phyloP scores from a whole-genome alignment of 2,113 vertebrate genomes.

The Phoxinus phoxinus region DNA sequence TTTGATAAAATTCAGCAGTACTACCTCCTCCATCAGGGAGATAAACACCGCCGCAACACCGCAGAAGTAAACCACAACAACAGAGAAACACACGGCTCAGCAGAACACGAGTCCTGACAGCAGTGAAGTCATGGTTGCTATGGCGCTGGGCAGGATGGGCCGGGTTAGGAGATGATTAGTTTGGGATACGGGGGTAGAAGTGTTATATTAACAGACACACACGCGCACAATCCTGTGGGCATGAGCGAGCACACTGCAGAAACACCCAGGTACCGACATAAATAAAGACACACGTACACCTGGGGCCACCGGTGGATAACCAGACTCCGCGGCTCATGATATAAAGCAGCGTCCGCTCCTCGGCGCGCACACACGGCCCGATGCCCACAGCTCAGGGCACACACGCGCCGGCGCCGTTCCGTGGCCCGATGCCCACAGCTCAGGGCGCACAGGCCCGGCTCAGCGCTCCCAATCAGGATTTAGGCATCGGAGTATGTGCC shows the following conservation, averaged over 20 bases:
- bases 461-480: constrained; percentile 33
- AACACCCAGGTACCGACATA: background rate
- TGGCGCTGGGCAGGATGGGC: background rate
- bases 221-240: constrained; percentile 11
- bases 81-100: background rate
- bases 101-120: constrained; percentile 3
- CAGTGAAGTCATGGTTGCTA: background rate
- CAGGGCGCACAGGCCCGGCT: constrained; percentile 13
- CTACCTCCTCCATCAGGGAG: constrained; percentile 8
- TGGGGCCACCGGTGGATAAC: background rate
- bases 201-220: constrained; percentile 30
- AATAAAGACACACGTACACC: constrained; percentile 25
- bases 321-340: background rate
- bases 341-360: background rate
- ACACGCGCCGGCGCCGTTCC: background rate
- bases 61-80: background rate
- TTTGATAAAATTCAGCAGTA: constrained; percentile 13
- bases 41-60: constrained; percentile 4
- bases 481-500: constrained; percentile 4
- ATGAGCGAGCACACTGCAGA: constrained; percentile 22
- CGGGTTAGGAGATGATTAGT: constrained; percentile 22
- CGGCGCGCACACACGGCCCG: background rate
- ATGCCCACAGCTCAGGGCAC: background rate
- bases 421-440: background rate
- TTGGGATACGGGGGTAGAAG: constrained; percentile 37